These are phyloP conservation scores for Tetragnatha montana DNA, from an alignment of 2,888 invertebrate species.

Conservation along the genomic window DNA sequence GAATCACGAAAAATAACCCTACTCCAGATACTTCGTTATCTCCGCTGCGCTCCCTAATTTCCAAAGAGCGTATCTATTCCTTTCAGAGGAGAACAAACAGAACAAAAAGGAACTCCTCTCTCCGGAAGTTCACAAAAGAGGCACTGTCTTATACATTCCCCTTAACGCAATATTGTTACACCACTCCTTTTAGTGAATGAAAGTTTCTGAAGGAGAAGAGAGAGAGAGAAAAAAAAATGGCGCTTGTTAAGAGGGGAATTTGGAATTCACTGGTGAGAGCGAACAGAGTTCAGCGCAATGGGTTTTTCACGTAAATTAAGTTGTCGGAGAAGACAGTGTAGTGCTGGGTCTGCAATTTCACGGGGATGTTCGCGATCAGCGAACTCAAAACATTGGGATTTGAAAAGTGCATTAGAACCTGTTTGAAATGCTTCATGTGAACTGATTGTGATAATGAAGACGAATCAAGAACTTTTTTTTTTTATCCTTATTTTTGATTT, in stretches of 20 bases:
- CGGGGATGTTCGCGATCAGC: background rate
- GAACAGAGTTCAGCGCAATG: conserved; percentile 8
- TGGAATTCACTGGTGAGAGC: conserved; percentile 10
- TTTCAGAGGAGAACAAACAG: conserved; percentile 11
- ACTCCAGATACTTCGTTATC: conserved; percentile 33
- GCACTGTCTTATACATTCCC: conserved; percentile 12
- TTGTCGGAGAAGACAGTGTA: background rate
- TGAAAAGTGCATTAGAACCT: background rate
- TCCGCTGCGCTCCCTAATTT: conserved; percentile 41
- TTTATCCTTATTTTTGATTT: too few relatives aligned
- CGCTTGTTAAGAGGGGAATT: conserved; percentile 19
- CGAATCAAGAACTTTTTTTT: too few relatives aligned
- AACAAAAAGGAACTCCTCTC: conserved; percentile 15
- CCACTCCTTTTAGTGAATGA: conserved; percentile 28
- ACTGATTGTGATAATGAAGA: too few relatives aligned
- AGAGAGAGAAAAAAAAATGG: conserved; percentile 10
- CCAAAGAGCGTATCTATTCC: conserved; percentile 43
- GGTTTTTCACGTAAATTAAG: conserved; percentile 24
- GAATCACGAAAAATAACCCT: background rate
- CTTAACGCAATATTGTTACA: conserved; percentile 51
- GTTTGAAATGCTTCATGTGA: background rate
- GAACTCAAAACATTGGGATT: background rate
- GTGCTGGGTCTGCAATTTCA: background rate
- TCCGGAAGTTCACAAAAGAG: conserved; percentile 50
- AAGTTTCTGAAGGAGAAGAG: conserved; percentile 28